Conservation (phyloP, 2,113 vertebrate species). For the Cyprinodon variegatus region DNA sequence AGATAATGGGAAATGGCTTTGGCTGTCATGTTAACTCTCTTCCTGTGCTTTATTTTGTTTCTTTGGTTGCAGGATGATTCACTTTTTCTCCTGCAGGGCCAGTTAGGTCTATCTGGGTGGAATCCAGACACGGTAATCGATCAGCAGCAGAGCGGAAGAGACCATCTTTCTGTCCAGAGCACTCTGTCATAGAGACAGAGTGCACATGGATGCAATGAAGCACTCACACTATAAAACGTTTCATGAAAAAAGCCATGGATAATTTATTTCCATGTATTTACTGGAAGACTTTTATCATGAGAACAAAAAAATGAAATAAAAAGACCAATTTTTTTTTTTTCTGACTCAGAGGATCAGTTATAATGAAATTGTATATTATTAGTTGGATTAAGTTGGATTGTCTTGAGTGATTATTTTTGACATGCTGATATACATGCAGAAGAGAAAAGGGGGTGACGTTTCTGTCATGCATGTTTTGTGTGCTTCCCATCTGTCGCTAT, state of each 20-base stretch:
- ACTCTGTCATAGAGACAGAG: slow-evolving; percentile 37
- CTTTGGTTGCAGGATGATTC: slow-evolving; percentile 41
- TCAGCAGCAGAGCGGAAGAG: slow-evolving; percentile 69
- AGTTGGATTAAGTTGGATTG: slow-evolving; percentile 2
- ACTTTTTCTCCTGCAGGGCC: slow-evolving; percentile 50
- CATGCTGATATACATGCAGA: neutral
- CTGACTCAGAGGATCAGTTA: slow-evolving; percentile 4
- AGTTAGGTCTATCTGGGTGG: slow-evolving; percentile 46
- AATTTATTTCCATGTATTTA: neutral
- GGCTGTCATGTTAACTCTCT: slow-evolving; percentile 13
- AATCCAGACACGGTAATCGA: slow-evolving; percentile 68
- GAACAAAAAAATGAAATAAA: neutral
- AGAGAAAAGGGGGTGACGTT: neutral
- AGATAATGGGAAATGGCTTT: slow-evolving; percentile 21
- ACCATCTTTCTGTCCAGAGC: slow-evolving; percentile 47
- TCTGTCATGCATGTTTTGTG: slow-evolving; percentile 40
- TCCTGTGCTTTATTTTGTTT: slow-evolving; percentile 27
- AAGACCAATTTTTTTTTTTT: slow-evolving; percentile 19
- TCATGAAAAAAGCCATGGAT: neutral
- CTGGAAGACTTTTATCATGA: neutral
- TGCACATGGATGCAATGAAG: slow-evolving; percentile 35
- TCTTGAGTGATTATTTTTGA: slow-evolving; percentile 21
- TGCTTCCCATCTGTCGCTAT: slow-evolving; percentile 57
- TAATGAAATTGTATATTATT: slow-evolving; percentile 11
- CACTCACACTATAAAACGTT: slow-evolving; percentile 20